Base-by-base conservation (phyloP, 2,113 vertebrate genomes). In the Nothocercus nigrocapillus region DNA sequence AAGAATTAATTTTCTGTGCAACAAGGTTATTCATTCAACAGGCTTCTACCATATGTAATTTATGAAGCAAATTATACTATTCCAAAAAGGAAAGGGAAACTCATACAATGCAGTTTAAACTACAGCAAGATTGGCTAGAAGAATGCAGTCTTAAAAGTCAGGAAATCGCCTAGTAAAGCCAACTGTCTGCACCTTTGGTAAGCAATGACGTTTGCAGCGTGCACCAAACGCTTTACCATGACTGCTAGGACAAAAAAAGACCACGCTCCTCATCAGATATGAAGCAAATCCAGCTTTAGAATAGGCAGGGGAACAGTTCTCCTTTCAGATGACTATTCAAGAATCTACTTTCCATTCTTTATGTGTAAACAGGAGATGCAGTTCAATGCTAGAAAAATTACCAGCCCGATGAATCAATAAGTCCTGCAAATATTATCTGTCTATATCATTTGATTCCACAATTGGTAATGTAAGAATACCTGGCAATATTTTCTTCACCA, bases 1-100 rank as follows among this genome's bases (percentile, higher is more conserved):
- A 98, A 98, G 95, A 98, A 98, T 98, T 98, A 98, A 98, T 98
- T 98, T 98, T 98, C 96, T 97, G 97, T 98, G 97, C 97, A 98
- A 97, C 91, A 96, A 97, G 95, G 96, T 98, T 97, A 98, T 98
- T 98, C 98, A 97, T 97, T 98, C 97, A 98, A 97, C 95, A 97
- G 96, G 96, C 97, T 98, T 98, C 97, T 75, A 95, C 96, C 96
- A 97, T 97, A 97, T 98, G 97, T 97, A 97, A 98, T 97, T 98
- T 98, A 98, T 98, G 98, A 98, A 96, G 97, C 96, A 98, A 97
- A 96, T 98, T 97, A 97, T 96, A 95, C 92, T 97, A 93, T 97
- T 97, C 93, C 92, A 97, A 97, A 98, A 97, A 96, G 94, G 94
- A 93, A 94, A 95, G 86, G 77, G 85, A 98, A 97, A 96, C 95